Evolutionary conservation across 2,113 vertebrate genomes (phyloP).

Genomic region (Cettia cetti): DNA sequence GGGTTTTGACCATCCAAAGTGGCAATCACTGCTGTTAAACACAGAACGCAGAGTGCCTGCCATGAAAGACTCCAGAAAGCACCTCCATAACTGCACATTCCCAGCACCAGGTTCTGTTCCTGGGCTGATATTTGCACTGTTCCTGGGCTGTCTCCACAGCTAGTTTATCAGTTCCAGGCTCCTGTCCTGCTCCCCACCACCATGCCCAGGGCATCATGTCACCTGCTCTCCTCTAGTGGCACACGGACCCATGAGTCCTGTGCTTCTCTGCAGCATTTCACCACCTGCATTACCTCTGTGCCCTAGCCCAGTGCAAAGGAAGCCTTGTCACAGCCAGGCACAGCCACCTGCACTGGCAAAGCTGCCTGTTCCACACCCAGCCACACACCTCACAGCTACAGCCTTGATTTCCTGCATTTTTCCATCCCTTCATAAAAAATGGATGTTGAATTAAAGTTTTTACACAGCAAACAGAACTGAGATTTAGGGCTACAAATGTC

Average conservation of each 20-base stretch:
- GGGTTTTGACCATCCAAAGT: background rate
- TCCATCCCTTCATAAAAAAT: constrained; percentile 55
- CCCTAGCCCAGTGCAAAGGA: background rate
- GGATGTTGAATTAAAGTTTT: constrained; percentile 51
- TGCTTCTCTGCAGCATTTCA: background rate
- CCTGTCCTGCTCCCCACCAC: background rate
- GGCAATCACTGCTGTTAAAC: background rate
- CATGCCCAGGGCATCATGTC: rapidly evolving
- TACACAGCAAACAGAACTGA: constrained; percentile 55
- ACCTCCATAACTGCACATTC: background rate
- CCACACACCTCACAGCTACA: background rate
- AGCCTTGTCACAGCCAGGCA: background rate
- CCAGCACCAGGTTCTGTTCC: background rate
- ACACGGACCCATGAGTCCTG: rapidly evolving
- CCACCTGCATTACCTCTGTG: rapidly evolving
- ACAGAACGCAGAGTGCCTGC: background rate
- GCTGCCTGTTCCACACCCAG: background rate
- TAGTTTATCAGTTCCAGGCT: rapidly evolving
- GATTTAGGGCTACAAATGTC: constrained; percentile 37
- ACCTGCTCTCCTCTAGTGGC: background rate
- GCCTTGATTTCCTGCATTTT: background rate
- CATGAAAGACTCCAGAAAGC: background rate
- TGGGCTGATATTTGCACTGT: rapidly evolving
- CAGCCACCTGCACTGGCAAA: background rate
- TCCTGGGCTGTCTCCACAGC: background rate